phyloP scores from a whole-genome alignment of 2,888 invertebrate species.

The Caenorhabditis wallacei region DNA sequence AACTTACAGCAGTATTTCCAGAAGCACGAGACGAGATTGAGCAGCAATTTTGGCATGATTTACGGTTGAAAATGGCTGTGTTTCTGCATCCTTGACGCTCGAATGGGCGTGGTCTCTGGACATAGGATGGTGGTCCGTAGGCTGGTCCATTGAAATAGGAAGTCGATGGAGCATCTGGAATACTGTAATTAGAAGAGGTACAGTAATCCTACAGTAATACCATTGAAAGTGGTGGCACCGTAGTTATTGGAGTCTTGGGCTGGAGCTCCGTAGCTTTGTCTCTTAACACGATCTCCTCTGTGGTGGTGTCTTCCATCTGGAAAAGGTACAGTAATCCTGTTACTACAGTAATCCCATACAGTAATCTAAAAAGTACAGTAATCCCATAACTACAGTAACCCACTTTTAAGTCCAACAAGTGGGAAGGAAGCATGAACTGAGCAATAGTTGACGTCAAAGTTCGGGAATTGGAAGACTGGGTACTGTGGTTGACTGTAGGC shows the following conservation, averaged over 20 bases:
- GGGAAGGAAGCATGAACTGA: constrained; percentile 76
- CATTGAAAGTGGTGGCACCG: constrained; percentile 19
- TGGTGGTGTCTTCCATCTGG: constrained; percentile 48
- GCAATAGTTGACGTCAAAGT: constrained; percentile 76
- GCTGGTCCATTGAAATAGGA: constrained; percentile 31
- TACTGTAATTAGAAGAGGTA: not conserved
- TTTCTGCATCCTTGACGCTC: constrained; percentile 72
- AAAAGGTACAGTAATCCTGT: constrained; percentile 16
- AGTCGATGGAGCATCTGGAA: constrained; percentile 38
- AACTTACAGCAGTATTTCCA: constrained; percentile 67
- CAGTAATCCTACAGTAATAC: not conserved
- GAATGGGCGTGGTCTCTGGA: constrained; percentile 62
- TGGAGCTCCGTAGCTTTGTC: constrained; percentile 63
- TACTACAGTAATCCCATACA: not conserved
- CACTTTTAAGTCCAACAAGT: constrained; percentile 65
- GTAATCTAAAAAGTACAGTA: too few species aligned
- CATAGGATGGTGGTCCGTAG: constrained; percentile 47
- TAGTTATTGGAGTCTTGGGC: constrained; percentile 39
- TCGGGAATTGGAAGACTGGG: constrained; percentile 65
- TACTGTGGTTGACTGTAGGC: constrained; percentile 63
- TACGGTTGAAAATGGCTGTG: constrained; percentile 72
- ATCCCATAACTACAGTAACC: not conserved
- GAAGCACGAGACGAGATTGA: constrained; percentile 66
- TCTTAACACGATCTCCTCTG: constrained; percentile 42
- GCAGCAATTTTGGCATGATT: constrained; percentile 75